phyloP scores from a whole-genome alignment of 2,113 vertebrate species.

The Stomatorhinus ivindoensis region DNA sequence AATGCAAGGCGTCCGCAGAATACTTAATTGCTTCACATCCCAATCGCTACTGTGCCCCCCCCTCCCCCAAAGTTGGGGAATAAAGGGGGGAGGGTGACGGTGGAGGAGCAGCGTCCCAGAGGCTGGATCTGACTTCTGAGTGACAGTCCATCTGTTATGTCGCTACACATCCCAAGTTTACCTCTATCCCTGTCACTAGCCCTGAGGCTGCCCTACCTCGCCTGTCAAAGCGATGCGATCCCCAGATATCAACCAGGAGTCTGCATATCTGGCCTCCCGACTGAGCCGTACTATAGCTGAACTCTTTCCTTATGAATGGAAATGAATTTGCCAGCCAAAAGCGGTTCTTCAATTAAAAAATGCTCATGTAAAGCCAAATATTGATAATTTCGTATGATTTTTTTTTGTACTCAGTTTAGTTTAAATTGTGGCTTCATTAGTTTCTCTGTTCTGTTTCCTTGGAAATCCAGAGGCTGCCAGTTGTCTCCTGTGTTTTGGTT shows the following conservation, averaged over 20 bases:
- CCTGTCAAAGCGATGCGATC: slow-evolving; percentile 14
- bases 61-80: neutral
- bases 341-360: neutral
- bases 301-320: neutral
- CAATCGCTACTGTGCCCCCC: slow-evolving; percentile 47
- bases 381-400: neutral
- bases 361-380: neutral
- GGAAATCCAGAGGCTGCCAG: slow-evolving; percentile 36
- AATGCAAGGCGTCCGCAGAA: slow-evolving; percentile 47
- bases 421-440: neutral
- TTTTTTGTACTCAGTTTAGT: neutral
- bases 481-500: slow-evolving; percentile 42
- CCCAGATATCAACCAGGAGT: neutral
- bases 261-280: too few relatives aligned
- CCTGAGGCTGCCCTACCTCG: slow-evolving; percentile 27
- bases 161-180: neutral
- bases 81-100: neutral
- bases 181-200: neutral
- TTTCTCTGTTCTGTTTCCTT: slow-evolving; percentile 36
- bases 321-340: neutral
- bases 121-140: slow-evolving; percentile 27
- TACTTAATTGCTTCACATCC: slow-evolving; percentile 60
- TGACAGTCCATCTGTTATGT: slow-evolving; percentile 3
- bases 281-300: neutral
- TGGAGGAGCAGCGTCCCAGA: slow-evolving; percentile 23